Percentiles rank a stretch among this genome's conserved stretches.
Evolutionary conservation across 2,888 invertebrate genomes (phyloP).

Genomic region (Elgonia sp.): DNA sequence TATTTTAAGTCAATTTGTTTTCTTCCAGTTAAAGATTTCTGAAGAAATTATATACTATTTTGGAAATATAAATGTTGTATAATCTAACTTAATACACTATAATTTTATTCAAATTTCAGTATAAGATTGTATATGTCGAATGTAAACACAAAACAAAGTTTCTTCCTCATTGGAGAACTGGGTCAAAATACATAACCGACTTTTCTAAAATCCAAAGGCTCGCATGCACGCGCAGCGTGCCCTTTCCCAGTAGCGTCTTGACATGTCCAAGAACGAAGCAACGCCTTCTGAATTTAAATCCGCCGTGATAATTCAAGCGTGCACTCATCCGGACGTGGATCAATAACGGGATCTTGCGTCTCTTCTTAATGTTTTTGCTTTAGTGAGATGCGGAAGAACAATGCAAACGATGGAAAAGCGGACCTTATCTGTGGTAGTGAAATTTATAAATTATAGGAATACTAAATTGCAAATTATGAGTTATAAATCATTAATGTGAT

Average conservation of each 20-base stretch:
- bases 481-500: no score
- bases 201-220: slow-evolving; percentile 46
- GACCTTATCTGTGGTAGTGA: background rate
- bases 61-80: no score
- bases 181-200: slow-evolving; percentile 46
- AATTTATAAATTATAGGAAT: no score
- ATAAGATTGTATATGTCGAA: background rate
- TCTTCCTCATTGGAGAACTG: slow-evolving; percentile 46
- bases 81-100: no score
- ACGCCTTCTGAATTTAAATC: slow-evolving; percentile 50
- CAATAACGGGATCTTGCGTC: slow-evolving; percentile 53
- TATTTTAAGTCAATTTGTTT: no score
- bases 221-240: slow-evolving; percentile 17
- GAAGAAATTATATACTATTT: no score
- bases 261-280: slow-evolving; percentile 13
- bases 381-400: slow-evolving; percentile 2
- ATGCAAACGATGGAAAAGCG: slow-evolving; percentile 3
- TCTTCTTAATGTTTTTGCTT: slow-evolving; percentile 4
- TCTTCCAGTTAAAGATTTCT: no score
- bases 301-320: slow-evolving; percentile 58
- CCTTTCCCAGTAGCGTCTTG: slow-evolving; percentile 38
- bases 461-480: no score
- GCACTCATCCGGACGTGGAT: slow-evolving; percentile 44
- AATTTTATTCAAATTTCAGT: no score
- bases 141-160: slow-evolving; percentile 41